These are phyloP conservation scores for Boulengeromyrus knoepffleri DNA, from an alignment of 2,113 vertebrate species.

Conservation along the genomic window DNA sequence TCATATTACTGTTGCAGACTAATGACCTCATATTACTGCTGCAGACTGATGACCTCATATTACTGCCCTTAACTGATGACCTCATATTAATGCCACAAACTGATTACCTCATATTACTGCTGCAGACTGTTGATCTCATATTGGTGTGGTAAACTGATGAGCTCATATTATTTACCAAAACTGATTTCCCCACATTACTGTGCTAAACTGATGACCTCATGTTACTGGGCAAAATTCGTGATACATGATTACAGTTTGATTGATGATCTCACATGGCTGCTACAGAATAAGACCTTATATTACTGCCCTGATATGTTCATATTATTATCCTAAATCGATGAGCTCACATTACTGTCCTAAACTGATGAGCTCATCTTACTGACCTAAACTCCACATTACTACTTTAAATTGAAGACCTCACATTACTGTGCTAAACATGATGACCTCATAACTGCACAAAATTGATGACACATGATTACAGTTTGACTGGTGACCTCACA, in stretches of 20 bases:
- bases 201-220: neutral
- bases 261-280: neutral
- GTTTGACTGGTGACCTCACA: neutral
- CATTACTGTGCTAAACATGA: neutral
- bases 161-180: neutral
- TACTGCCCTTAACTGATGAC: neutral
- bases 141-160: neutral
- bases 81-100: neutral
- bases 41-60: neutral
- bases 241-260: neutral
- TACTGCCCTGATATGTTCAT: neutral
- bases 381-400: neutral
- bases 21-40: neutral
- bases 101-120: neutral
- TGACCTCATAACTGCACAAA: neutral
- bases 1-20: neutral
- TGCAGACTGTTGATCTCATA: neutral
- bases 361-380: neutral
- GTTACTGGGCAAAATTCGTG: neutral
- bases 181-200: neutral
- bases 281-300: neutral
- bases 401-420: neutral
- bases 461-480: neutral
- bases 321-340: too few species aligned
- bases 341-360: neutral